Percentiles rank a stretch among this genome's conserved stretches.
Evolutionary conservation across 1,140 invertebrate species (phyloP).

Genomic region (Contarinia nasturtii): DNA sequence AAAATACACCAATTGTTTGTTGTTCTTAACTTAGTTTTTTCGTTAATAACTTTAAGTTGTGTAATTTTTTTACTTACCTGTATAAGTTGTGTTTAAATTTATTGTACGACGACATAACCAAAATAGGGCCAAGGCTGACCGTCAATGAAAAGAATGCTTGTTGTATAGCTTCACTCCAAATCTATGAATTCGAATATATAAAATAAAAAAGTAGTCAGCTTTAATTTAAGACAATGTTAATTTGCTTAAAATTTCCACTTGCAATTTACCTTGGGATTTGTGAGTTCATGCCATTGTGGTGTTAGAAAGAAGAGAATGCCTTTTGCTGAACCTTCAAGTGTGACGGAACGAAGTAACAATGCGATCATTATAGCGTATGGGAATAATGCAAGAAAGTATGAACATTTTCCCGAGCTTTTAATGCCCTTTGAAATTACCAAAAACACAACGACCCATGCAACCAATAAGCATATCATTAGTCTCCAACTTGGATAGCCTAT

Average conservation of each 20-base stretch:
- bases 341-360: slow-evolving; percentile 50
- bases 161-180: slow-evolving; percentile 64
- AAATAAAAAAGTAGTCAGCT: no score
- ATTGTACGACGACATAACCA: slow-evolving; percentile 71
- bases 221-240: background rate
- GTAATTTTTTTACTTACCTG: slow-evolving; percentile 38
- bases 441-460: slow-evolving; percentile 60
- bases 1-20: no score
- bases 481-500: slow-evolving; percentile 51
- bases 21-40: background rate
- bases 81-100: slow-evolving; percentile 65
- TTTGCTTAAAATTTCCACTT: no score
- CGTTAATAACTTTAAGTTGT: background rate
- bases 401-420: slow-evolving; percentile 52
- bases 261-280: slow-evolving; percentile 24
- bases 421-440: slow-evolving; percentile 60
- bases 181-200: slow-evolving; percentile 26
- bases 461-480: slow-evolving; percentile 50
- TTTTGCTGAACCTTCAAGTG: slow-evolving; percentile 49
- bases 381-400: slow-evolving; percentile 72
- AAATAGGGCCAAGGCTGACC: slow-evolving; percentile 54
- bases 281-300: slow-evolving; percentile 39
- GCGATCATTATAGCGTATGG: slow-evolving; percentile 69
- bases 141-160: slow-evolving; percentile 68
- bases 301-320: slow-evolving; percentile 54